These are phyloP conservation scores for Xenus cinereus DNA, from an alignment of 2,113 vertebrate genomes.

Conservation along the genomic window DNA sequence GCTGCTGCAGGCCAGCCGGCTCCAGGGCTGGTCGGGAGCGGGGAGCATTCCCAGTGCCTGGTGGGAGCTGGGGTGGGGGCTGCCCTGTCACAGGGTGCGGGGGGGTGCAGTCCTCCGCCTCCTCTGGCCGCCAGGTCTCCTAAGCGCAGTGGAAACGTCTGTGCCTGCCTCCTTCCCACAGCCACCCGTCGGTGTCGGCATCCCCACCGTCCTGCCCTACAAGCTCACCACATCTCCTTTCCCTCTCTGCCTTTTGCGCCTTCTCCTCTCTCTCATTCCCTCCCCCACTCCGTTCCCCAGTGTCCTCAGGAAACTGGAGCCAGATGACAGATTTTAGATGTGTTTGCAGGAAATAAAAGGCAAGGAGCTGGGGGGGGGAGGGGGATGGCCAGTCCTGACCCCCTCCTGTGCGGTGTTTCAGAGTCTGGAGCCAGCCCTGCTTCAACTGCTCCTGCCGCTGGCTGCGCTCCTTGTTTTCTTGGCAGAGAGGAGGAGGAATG, in stretches of 20 bases:
- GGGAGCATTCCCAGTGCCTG: rapidly evolving
- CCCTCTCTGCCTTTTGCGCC: not conserved
- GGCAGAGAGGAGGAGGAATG: conserved; percentile 67
- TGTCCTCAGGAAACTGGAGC: conserved; percentile 48
- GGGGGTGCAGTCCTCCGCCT: not conserved
- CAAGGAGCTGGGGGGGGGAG: not conserved
- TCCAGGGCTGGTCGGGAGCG: rapidly evolving
- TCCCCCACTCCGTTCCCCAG: not conserved
- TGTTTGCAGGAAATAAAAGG: conserved; percentile 47
- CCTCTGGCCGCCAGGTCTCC: too few species aligned
- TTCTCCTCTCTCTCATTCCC: not conserved
- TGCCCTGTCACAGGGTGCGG: not conserved
- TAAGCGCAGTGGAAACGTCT: not conserved
- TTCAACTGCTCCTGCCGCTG: conserved; percentile 34
- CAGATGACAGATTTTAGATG: conserved; percentile 31
- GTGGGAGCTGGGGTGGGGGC: not conserved
- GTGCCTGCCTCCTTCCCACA: too few species aligned
- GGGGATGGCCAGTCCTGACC: conserved; percentile 6
- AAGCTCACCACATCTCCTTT: not conserved
- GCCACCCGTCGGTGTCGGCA: not conserved
- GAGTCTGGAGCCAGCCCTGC: conserved; percentile 16
- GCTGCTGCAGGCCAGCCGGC: not conserved
- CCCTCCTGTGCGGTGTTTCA: not conserved
- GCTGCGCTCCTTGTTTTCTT: conserved; percentile 59
- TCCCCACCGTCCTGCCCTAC: rapidly evolving